A percentile compares a stretch with the other conserved stretches of the same genome.
Evolutionary conservation across 2,888 invertebrate genomes (phyloP).

Genomic region (Anorthoa munda): DNA sequence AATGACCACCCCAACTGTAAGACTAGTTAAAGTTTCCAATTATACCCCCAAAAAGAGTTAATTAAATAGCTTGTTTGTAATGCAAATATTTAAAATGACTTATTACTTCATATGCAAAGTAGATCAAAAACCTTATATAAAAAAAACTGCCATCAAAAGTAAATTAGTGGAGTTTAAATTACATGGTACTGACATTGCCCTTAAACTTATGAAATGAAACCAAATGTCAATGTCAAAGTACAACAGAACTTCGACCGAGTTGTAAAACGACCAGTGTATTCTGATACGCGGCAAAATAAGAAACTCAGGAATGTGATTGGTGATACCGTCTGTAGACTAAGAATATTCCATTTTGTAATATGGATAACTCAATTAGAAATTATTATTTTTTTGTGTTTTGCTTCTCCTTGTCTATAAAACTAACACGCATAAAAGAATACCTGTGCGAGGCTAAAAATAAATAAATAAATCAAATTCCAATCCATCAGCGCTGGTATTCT

Average conservation of each 20-base stretch:
- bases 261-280: constrained; percentile 16
- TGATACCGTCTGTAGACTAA: not conserved
- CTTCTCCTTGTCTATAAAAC: not conserved
- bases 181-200: constrained; percentile 52
- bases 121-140: constrained; percentile 25
- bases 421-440: no score
- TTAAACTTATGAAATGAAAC: constrained; percentile 59
- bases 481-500: no score
- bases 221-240: constrained; percentile 63
- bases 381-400: not conserved
- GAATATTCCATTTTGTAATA: constrained; percentile 10
- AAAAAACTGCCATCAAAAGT: constrained; percentile 42
- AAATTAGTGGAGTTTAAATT: constrained; percentile 64
- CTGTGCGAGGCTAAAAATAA: no score
- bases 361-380: not conserved
- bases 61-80: constrained; percentile 22
- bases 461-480: no score
- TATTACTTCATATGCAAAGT: constrained; percentile 19
- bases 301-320: not conserved
- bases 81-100: constrained; percentile 33
- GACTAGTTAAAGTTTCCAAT: not conserved
- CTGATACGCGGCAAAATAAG: not conserved
- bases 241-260: constrained; percentile 25
- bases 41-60: not conserved
- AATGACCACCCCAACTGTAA: not conserved